phyloP scores from a whole-genome alignment of 37 sponge, comb jelly and placozoan genomes.

The Oopsacas minuta region DNA sequence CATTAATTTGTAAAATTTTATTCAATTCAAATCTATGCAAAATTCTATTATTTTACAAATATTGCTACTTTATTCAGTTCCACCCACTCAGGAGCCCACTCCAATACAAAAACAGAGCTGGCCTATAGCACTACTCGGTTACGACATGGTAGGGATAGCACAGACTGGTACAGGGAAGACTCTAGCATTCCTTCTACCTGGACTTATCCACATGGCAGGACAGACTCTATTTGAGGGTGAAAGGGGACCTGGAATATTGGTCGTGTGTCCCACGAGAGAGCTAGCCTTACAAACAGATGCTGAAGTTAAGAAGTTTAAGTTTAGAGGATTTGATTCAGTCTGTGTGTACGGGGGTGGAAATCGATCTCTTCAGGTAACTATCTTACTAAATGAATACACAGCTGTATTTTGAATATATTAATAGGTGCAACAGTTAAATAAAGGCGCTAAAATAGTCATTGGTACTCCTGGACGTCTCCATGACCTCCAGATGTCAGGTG shows the following conservation, averaged over 20 bases:
- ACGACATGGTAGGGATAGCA: constrained; percentile 92
- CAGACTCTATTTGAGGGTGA: constrained; percentile 60
- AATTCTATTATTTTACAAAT: no score
- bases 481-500: constrained; percentile 66
- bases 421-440: background rate
- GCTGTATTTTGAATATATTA: background rate
- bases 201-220: constrained; percentile 81
- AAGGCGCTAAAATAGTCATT: background rate
- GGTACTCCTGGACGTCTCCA: constrained; percentile 92
- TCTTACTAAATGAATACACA: constrained; percentile 57
- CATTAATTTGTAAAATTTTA: no score
- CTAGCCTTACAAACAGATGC: constrained; percentile 84
- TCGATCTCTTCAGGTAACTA: constrained; percentile 49
- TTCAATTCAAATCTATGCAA: no score
- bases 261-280: constrained; percentile 85
- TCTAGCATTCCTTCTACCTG: constrained; percentile 87
- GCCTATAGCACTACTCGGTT: constrained; percentile 77
- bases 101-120: constrained; percentile 60
- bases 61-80: no score
- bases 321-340: constrained; percentile 47
- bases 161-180: constrained; percentile 99
- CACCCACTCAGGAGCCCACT: background rate
- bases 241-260: constrained; percentile 66
- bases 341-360: constrained; percentile 98
- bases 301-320: constrained; percentile 78